Conservation (phyloP, 2,113 vertebrate species). For the Erinaceus europaeus region DNA sequence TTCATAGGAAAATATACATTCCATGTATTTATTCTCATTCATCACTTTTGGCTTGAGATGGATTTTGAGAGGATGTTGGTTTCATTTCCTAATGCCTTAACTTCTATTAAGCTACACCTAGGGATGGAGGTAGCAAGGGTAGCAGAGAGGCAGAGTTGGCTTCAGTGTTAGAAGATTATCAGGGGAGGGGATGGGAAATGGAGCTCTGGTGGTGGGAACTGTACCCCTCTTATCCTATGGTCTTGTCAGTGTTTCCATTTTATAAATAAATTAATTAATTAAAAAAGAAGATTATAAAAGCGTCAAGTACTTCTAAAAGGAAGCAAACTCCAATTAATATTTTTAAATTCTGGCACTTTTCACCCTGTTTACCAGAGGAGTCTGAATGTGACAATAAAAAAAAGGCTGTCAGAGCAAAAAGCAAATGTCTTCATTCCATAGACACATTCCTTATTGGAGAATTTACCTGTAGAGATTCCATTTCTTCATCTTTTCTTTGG, state of each 20-base stretch:
- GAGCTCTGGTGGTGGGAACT: too few relatives aligned
- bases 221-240: too few relatives aligned
- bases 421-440: slow-evolving; percentile 24
- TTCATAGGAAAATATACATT: slow-evolving; percentile 11
- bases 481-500: slow-evolving; percentile 90
- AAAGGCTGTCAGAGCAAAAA: slow-evolving; percentile 2
- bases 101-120: neutral
- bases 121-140: neutral
- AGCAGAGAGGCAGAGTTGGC: neutral
- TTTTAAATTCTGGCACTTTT: neutral
- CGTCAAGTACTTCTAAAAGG: slow-evolving; percentile 11
- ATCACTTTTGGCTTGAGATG: neutral
- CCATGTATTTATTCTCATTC: neutral
- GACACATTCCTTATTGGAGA: neutral
- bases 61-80: neutral
- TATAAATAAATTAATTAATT: too few relatives aligned
- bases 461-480: slow-evolving; percentile 90
- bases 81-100: slow-evolving; percentile 5
- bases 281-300: neutral
- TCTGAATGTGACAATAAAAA: neutral
- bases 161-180: neutral
- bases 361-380: neutral
- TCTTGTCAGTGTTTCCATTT: too few relatives aligned
- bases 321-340: neutral
- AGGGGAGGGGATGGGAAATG: too few relatives aligned